Percentiles rank a stretch among this genome's conserved stretches.
These are phyloP conservation scores for Aythya baeri DNA, from an alignment of 2,113 vertebrate genomes.

Conservation along the genomic window DNA sequence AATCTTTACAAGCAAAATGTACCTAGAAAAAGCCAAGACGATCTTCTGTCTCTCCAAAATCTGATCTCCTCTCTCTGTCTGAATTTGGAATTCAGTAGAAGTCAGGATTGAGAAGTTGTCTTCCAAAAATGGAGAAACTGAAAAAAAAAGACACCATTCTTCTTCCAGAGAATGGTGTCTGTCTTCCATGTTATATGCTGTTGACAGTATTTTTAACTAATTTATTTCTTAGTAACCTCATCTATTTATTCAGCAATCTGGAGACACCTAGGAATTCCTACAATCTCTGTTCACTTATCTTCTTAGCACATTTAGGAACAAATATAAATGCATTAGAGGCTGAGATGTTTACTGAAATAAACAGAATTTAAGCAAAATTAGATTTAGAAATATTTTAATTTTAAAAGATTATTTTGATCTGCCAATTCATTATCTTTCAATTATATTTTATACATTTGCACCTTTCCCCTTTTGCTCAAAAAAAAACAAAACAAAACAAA, in stretches of 20 bases:
- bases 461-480: neutral
- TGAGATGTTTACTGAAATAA: neutral
- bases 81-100: neutral
- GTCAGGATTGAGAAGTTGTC: neutral
- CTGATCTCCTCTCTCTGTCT: neutral
- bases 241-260: neutral
- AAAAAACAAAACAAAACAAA: neutral
- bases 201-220: neutral
- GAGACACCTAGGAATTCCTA: neutral
- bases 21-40: neutral
- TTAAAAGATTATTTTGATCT: neutral
- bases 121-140: neutral
- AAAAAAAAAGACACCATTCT: neutral
- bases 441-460: neutral
- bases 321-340: neutral
- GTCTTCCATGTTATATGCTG: neutral
- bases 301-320: neutral
- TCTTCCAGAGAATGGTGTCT: neutral
- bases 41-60: neutral
- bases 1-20: neutral
- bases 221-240: neutral
- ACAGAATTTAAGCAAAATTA: neutral
- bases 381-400: neutral
- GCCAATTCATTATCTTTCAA: neutral
- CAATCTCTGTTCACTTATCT: neutral